Evolutionary conservation across 2,888 invertebrate species (phyloP), one percentile per base, ranked within the genome.

Genomic region (Hyposoter didymator): DNA sequence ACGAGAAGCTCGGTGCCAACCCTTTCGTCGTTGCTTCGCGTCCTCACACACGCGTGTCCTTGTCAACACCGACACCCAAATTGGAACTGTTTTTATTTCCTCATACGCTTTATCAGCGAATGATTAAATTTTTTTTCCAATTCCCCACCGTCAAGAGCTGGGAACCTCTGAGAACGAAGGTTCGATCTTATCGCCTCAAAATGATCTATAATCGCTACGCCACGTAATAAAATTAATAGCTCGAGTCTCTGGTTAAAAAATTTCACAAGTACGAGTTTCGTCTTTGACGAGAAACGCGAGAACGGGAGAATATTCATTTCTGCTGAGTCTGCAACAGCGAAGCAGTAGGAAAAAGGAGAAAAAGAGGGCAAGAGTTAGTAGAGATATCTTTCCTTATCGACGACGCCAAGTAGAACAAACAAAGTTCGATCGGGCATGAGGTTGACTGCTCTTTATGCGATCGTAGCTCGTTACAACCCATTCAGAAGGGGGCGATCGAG

Each of bases 361-460:
- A 45, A 55, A 73, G 47, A 10, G 52, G 64, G 22, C 47, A 62
- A 59, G 49, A 83, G 73, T 67, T 39, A 45, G 87, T 87, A 59
- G 84, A 81, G 88, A 90, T 90, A 90, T 90, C 88, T 88, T 87
- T 70, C 84, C 89, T 90, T 90, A 91, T 90, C 89, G 83, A 69
- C 69, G 81, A 74, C 78, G 89, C 88, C 86, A 88, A 89, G 89
- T 89, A 87, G 89, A 90, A 90, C 89, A 90, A 90, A 91, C 90
- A 91, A 91, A 91, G 87, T 90, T 90, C 84, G 89, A 88, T 86
- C 86, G 69, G 81, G 55, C 81, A 81, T 81, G 81, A 86, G 78
- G 86, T 84, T 83, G 49, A 67, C 28, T 59, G 64, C 70, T 73
- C 49, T 75, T 81, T 55, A 78, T 84, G 78, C 78, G 83, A 84